phyloP scores from a whole-genome alignment of 1,140 invertebrate genomes.

The Drosophila biarmipes region DNA sequence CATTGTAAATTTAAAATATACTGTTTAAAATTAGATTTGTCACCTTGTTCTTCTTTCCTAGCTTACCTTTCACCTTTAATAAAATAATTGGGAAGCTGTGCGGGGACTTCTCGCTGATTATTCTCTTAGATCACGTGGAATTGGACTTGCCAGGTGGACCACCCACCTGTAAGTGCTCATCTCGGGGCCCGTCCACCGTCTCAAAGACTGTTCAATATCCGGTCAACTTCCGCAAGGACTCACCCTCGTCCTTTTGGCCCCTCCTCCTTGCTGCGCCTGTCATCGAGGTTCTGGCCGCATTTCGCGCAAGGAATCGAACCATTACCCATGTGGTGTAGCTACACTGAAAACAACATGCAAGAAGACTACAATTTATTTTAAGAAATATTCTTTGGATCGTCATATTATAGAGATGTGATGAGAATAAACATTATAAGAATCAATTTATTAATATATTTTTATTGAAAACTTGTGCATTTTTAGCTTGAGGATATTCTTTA shows the following conservation, averaged over 20 bases:
- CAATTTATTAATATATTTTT: too few relatives aligned
- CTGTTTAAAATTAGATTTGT: too few relatives aligned
- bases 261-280: neutral
- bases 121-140: constrained; percentile 12
- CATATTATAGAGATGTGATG: too few relatives aligned
- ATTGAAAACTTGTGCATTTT: too few relatives aligned
- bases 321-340: constrained; percentile 17
- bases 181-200: constrained; percentile 2
- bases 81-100: neutral
- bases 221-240: constrained; percentile 49
- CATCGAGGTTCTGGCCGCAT: constrained; percentile 47
- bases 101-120: neutral
- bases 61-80: neutral
- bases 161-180: constrained; percentile 44
- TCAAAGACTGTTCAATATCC: constrained; percentile 43
- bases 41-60: neutral
- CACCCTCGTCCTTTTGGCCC: constrained; percentile 6
- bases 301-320: constrained; percentile 38
- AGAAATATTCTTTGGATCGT: too few relatives aligned
- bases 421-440: too few relatives aligned
- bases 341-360: constrained; percentile 13
- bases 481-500: too few relatives aligned
- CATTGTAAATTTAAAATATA: too few relatives aligned
- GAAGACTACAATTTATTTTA: too few relatives aligned
- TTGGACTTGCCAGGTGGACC: constrained; percentile 13